Base-by-base conservation (phyloP, 2,888 invertebrate species). In the Heliconius ismenius region DNA sequence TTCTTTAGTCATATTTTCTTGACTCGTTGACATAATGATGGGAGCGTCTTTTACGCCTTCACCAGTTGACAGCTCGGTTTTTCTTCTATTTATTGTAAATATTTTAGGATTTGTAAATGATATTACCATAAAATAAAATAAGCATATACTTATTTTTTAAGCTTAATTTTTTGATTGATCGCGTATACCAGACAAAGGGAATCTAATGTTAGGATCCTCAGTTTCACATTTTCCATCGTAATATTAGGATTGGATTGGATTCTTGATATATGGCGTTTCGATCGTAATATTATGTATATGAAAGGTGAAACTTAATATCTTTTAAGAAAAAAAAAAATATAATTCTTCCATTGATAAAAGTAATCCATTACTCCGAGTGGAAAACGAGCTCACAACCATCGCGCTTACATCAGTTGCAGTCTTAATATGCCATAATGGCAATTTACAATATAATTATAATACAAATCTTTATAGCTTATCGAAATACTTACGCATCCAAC, bases 1-100 rank as follows among this genome's bases (percentile, higher is more conserved):
- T 85, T 93, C 92, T 80, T 89, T 87, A 3, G 93, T 94, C 91
- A 96, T 94, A 83, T 95, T 95, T 85, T 96, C 96, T 87, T 96
- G 95, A 83, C 96, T 96, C 9, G 95, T 93, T 4, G 96, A 96
- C 87, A 95, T 95, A 60, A 95, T 84, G 73, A 95, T 87, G 4
- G 94, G 92, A 36, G 91, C 91, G 83, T 95, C 94, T 84, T 93
- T 94, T 26, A 92, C 84, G 63, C 92, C 92, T 21, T 95, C 95
- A 15, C 90, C 89, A 85, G 91, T 84, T 93, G 92, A 89, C 83
- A 90, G 87, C 90, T 91, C 94, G 81, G 86, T 90, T 90, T 95
- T 95, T 80, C 95, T 88, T 83, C 94, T 94, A 60, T 11, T 65
- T 65, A 36, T 24, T 28, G 26, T 43, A 43, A 18, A 28, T 69